Evolutionary conservation across 2,797 vertebrate species (phyloP), one percentile per base, ranked within the genome.

Genomic region (Acanthurus tractus): DNA sequence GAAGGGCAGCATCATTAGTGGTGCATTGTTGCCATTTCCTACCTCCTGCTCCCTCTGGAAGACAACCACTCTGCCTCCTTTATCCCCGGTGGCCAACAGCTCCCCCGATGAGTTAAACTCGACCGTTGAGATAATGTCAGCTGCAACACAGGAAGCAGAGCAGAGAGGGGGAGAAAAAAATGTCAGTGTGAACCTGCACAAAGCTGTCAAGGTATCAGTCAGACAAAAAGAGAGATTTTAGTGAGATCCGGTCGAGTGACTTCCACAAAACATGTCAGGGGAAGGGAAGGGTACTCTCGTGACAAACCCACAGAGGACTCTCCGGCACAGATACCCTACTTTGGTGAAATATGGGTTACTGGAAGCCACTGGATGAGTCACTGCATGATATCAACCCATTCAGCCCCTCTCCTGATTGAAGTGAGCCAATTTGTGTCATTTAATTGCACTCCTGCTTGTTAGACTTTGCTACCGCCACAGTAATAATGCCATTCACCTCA

Each of bases 101-200:
- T 99, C 97, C 95, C 97, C 97, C 1, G 97, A 97, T 94, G 97
- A 96, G 96, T 98, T 98, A 96, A 99, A 99, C 95, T 99, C 97
- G 90, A 98, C 97, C 77, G 97, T 98, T 90, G 97, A 99, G 96
- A 99, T 99, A 95, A 99, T 98, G 96, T 99, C 97, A 96, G 97
- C 97, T 97, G 95, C 86, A 95, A 83, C 85, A 86, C 84, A 92
- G 83, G 85, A 85, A 89, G 81, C 83, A 85, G 69, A 82, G 69
- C 22, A 73, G 73, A 81, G 66, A 54, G 58, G 72, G 82, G 55
- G 67, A 55, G 63, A 74, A 76, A 86, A 74, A 76, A 86, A 84
- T 88, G 88, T 93, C 89, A 92, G 79, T 38, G 63, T 71, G 81
- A 55, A 82, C 18, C 38, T 40, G 66, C 55, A 84, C 66, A 81